These are phyloP conservation scores for Nephotettix cincticeps DNA, from an alignment of 1,140 invertebrate species.

Conservation along the genomic window DNA sequence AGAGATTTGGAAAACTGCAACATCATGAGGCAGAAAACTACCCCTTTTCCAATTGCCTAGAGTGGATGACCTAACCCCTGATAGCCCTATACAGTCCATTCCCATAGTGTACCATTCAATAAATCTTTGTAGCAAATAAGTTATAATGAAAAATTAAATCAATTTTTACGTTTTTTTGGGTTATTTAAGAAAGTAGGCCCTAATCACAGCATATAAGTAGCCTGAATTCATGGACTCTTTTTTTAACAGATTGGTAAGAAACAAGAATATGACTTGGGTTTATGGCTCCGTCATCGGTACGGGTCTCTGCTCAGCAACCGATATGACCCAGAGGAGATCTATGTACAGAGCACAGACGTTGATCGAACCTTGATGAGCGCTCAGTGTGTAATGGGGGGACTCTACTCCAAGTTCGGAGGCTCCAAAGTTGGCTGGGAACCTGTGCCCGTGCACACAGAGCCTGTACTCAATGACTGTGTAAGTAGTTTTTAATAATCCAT, in stretches of 20 bases:
- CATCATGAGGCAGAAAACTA: too few relatives aligned
- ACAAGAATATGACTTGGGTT: constrained; percentile 60
- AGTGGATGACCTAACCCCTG: too few relatives aligned
- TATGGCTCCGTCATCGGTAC: constrained; percentile 61
- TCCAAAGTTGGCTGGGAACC: constrained; percentile 77
- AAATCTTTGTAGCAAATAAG: too few relatives aligned
- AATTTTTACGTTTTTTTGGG: too few relatives aligned
- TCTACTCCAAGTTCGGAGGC: constrained; percentile 73
- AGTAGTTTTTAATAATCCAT: constrained; percentile 26
- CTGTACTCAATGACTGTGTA: constrained; percentile 64
- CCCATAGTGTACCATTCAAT: too few relatives aligned
- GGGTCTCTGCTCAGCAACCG: constrained; percentile 55
- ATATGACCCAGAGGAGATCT: constrained; percentile 63
- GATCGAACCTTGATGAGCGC: constrained; percentile 91
- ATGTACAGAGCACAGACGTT: constrained; percentile 74
- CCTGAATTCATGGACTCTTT: too few relatives aligned
- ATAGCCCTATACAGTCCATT: too few relatives aligned
- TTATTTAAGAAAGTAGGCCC: too few relatives aligned
- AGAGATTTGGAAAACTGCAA: too few relatives aligned
- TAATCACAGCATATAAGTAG: too few relatives aligned
- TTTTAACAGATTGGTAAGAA: constrained; percentile 58
- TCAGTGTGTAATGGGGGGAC: constrained; percentile 75
- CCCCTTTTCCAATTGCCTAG: too few relatives aligned
- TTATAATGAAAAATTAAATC: too few relatives aligned
- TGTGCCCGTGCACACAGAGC: constrained; percentile 80